A percentile compares a stretch with the other conserved stretches of the same genome.
Evolutionary conservation across 2,797 vertebrate species (phyloP).

Genomic region (Pseudochirops cupreus): DNA sequence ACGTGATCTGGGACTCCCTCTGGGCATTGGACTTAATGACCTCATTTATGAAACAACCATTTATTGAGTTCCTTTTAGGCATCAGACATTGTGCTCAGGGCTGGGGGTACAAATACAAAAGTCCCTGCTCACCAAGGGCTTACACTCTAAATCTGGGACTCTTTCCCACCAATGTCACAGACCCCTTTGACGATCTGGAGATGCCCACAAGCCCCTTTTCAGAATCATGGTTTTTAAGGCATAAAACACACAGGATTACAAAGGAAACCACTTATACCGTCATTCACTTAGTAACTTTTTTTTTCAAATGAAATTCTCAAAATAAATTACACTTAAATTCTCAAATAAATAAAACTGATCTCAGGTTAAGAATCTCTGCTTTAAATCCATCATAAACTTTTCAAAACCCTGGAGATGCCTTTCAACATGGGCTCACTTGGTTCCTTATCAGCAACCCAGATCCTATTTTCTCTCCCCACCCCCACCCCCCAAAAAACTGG

Average conservation of each 20-base stretch:
- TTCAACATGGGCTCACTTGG: conserved; percentile 33
- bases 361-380: not conserved
- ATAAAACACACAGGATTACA: not conserved
- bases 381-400: not conserved
- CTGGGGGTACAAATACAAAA: not conserved
- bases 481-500: not conserved
- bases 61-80: not conserved
- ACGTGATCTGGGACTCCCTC: not conserved
- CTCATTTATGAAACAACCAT: not conserved
- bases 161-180: not conserved
- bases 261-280: not conserved
- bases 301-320: not conserved
- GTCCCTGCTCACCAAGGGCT: not conserved
- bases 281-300: not conserved
- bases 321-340: not conserved
- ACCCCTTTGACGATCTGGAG: not conserved
- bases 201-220: not conserved
- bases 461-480: not conserved
- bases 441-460: not conserved
- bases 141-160: not conserved
- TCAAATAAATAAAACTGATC: not conserved
- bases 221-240: not conserved
- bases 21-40: not conserved
- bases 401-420: not conserved
- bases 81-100: not conserved